Evolutionary conservation across 2,888 invertebrate species (phyloP).

Genomic region (Labia minor): DNA sequence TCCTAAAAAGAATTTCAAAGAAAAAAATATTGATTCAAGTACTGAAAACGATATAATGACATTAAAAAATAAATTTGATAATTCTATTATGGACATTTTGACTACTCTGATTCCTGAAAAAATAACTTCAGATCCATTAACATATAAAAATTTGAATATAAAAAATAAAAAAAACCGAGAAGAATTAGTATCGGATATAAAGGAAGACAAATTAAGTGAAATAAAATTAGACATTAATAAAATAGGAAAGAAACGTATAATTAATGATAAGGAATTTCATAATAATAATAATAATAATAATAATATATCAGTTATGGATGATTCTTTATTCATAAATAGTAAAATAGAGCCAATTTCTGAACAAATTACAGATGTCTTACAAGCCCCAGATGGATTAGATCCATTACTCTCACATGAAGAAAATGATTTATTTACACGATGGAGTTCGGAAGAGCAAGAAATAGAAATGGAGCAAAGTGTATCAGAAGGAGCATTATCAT

Average conservation of each 20-base stretch:
- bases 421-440: not conserved
- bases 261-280: not conserved
- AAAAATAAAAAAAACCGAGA: no score
- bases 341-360: not conserved
- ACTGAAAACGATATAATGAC: not conserved
- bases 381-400: not conserved
- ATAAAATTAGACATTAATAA: no score
- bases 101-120: no score
- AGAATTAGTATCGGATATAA: no score
- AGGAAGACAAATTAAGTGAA: no score
- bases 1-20: not conserved
- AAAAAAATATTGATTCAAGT: not conserved
- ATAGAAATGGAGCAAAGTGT: not conserved
- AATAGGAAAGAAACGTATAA: no score
- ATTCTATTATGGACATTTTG: no score
- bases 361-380: not conserved
- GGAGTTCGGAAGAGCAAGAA: slow-evolving; percentile 7
- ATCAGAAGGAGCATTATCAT: not conserved
- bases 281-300: not conserved
- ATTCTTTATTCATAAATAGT: not conserved
- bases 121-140: no score
- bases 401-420: not conserved
- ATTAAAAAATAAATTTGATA: no score
- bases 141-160: no score
- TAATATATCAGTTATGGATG: not conserved